Evolutionary conservation across 2,888 invertebrate species (phyloP).

Genomic region (Sminthurides aquaticus): DNA sequence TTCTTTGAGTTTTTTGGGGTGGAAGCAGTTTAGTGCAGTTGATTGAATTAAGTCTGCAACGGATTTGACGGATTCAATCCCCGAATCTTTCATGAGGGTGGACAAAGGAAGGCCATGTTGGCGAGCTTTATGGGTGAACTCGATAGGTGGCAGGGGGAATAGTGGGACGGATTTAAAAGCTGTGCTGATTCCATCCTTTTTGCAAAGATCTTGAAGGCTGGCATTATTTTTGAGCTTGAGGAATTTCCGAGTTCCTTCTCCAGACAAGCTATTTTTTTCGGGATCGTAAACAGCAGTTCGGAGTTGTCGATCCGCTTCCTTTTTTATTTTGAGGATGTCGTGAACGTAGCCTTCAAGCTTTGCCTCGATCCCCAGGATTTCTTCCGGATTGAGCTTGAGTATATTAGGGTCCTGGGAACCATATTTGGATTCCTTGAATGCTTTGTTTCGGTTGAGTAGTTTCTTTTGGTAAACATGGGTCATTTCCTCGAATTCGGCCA

Average conservation of each 20-base stretch:
- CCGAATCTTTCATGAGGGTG: conserved; percentile 25
- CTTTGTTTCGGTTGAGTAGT: conserved; percentile 13
- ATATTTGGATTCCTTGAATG: conserved; percentile 19
- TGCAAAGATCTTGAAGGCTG: conserved; percentile 4
- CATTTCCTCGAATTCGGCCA: conserved; percentile 33
- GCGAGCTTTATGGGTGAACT: conserved; percentile 16
- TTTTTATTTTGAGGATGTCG: conserved; percentile 28
- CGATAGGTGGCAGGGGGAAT: conserved; percentile 25
- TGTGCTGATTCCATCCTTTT: conserved; percentile 4
- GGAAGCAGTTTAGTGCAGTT: conserved; percentile 24
- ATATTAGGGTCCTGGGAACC: conserved; percentile 10
- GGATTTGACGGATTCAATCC: conserved; percentile 15
- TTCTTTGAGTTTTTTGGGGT: background rate
- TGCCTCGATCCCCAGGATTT: conserved; percentile 26
- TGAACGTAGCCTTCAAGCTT: conserved; percentile 28
- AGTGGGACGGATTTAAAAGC: conserved; percentile 30
- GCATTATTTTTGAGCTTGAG: conserved; percentile 4
- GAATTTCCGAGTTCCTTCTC: conserved; percentile 6
- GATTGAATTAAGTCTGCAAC: conserved; percentile 21
- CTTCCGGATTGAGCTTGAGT: conserved; percentile 21
- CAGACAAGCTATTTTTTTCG: conserved; percentile 11
- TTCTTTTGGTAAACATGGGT: conserved; percentile 24
- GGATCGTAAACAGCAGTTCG: conserved; percentile 15
- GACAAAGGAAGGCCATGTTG: conserved; percentile 21
- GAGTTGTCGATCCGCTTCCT: conserved; percentile 20